phyloP scores from a whole-genome alignment of 2,797 vertebrate genomes.

The Lagocephalus sceleratus region DNA sequence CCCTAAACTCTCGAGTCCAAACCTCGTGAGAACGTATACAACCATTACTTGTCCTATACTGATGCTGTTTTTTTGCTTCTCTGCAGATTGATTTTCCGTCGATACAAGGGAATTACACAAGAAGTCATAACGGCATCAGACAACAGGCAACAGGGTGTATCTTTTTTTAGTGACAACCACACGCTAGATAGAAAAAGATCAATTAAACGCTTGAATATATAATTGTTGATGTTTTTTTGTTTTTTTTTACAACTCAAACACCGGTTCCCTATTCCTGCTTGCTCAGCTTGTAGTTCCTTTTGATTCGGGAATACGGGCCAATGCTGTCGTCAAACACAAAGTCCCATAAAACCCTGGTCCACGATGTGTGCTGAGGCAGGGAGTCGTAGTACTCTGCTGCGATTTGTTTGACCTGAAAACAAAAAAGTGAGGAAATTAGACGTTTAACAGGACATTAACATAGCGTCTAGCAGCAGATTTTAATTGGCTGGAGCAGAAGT shows the following conservation, averaged over 20 bases:
- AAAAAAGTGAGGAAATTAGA: constrained; percentile 1
- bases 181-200: background rate
- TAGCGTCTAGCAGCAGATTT: background rate
- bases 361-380: constrained; percentile 92
- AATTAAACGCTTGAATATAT: constrained; percentile 7
- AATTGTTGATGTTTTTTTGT: too few relatives aligned
- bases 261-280: constrained; percentile 61
- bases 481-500: too few relatives aligned
- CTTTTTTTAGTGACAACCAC: constrained; percentile 8
- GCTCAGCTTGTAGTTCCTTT: constrained; percentile 83
- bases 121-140: background rate
- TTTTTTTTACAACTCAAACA: too few relatives aligned
- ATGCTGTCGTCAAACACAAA: constrained; percentile 92
- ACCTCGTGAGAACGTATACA: constrained; percentile 22
- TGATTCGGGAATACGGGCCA: constrained; percentile 90
- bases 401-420: constrained; percentile 90
- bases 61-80: background rate
- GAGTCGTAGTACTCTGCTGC: constrained; percentile 93
- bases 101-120: background rate
- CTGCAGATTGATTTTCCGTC: constrained; percentile 3
- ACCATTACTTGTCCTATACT: constrained; percentile 5
- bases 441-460: background rate
- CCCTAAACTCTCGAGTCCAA: background rate
- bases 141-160: background rate
- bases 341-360: constrained; percentile 92